A percentile compares a stretch with the other conserved stretches of the same genome.
phyloP scores from a whole-genome alignment of 2,888 invertebrate genomes.

The Phyto melanocephala region DNA sequence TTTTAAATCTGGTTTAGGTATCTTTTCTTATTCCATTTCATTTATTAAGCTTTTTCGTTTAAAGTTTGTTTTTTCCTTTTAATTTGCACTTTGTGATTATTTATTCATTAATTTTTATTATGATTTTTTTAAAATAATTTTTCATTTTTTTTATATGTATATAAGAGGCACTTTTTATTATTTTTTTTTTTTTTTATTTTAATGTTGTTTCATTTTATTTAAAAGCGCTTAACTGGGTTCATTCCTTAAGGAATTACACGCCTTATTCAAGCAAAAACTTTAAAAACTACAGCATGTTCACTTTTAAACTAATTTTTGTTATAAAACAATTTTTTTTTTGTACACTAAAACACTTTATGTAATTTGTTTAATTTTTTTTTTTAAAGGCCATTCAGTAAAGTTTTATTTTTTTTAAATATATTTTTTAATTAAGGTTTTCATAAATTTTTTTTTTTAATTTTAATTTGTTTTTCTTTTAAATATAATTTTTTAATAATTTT shows the following conservation, averaged over 20 bases:
- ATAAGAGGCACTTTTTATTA: slow-evolving; percentile 50
- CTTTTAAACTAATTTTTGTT: slow-evolving; percentile 10
- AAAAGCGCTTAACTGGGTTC: slow-evolving; percentile 6
- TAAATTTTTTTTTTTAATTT: neutral
- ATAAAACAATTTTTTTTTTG: too few species aligned
- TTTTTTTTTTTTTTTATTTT: too few species aligned
- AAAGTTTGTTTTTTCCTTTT: slow-evolving; percentile 15
- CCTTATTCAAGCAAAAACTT: slow-evolving; percentile 20
- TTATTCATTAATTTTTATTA: slow-evolving; percentile 6
- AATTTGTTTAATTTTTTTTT: neutral
- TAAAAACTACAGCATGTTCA: slow-evolving; percentile 40
- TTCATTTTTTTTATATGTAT: neutral
- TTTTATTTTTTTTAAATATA: slow-evolving; percentile 4
- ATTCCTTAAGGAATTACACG: slow-evolving; percentile 38
- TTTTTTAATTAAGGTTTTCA: neutral
- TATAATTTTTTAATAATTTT: slow-evolving; percentile 7
- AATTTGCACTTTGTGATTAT: slow-evolving; percentile 61
- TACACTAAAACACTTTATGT: neutral
- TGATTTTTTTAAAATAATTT: neutral
- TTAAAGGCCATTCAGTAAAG: slow-evolving; percentile 33
- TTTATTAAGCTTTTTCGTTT: neutral
- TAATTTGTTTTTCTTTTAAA: neutral
- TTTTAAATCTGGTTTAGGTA: neutral
- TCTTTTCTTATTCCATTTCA: neutral
- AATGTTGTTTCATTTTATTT: neutral